Conservation (phyloP, 2,113 vertebrate species). For the Scomber japonicus region DNA sequence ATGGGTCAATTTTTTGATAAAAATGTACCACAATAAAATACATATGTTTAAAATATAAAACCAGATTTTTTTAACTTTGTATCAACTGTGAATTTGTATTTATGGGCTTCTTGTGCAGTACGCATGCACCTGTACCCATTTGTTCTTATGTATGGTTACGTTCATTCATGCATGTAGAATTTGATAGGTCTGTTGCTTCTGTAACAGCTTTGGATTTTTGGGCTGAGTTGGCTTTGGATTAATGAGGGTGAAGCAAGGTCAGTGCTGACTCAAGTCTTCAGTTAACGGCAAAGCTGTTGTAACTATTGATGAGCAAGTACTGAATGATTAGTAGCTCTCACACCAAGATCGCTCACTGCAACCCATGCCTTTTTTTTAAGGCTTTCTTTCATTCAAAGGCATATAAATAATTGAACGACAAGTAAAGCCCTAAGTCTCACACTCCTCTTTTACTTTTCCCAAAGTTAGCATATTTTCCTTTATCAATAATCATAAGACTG, state of each 20-base stretch:
- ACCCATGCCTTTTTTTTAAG: not conserved
- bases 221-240: constrained; percentile 63
- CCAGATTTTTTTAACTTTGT: too few species aligned
- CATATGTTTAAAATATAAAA: too few species aligned
- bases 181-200: not conserved
- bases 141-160: not conserved
- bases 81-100: not conserved
- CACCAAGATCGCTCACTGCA: constrained; percentile 32
- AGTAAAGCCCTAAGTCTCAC: not conserved
- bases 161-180: constrained; percentile 2
- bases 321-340: constrained; percentile 54
- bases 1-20: too few species aligned
- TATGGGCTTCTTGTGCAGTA: not conserved
- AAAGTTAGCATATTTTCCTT: constrained; percentile 33
- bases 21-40: too few species aligned
- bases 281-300: constrained; percentile 40
- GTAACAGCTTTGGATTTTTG: constrained; percentile 36
- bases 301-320: constrained; percentile 62
- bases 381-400: constrained; percentile 10
- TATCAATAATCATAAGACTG: constrained; percentile 37
- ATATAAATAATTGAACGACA: constrained; percentile 24
- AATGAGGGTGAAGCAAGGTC: constrained; percentile 70
- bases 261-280: constrained; percentile 57
- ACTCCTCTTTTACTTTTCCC: not conserved
- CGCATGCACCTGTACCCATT: not conserved